These are phyloP conservation scores for Junco hyemalis DNA, from an alignment of 2,113 vertebrate species.

Conservation along the genomic window DNA sequence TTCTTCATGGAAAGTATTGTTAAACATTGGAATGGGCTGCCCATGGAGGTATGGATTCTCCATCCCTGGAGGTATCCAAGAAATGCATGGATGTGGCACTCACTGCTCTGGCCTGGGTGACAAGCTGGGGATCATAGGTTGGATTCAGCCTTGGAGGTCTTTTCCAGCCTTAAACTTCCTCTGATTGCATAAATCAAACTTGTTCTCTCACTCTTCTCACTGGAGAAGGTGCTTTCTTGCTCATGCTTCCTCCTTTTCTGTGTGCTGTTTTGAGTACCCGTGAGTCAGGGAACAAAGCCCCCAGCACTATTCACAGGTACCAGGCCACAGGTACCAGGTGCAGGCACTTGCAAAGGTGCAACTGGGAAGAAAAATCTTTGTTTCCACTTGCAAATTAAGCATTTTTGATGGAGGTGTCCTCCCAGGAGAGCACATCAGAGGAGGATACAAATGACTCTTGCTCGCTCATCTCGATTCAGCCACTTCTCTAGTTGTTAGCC, in stretches of 20 bases:
- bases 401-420: background rate
- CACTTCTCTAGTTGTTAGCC: background rate
- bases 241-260: background rate
- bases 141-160: background rate
- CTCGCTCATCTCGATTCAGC: background rate
- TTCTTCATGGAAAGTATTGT: rapidly evolving
- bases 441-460: background rate
- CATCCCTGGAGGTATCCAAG: no score
- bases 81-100: rapidly evolving
- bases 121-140: background rate
- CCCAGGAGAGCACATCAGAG: background rate
- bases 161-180: background rate
- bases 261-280: rapidly evolving
- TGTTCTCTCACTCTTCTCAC: background rate
- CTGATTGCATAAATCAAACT: background rate
- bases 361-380: background rate
- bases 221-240: background rate
- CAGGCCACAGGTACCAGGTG: no score
- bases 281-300: background rate
- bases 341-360: background rate
- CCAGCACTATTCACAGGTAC: background rate
- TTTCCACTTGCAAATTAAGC: background rate
- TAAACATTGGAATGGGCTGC: background rate
- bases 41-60: background rate
- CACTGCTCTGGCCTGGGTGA: background rate